Conservation (phyloP, 2,113 vertebrate genomes). For the Tringa solitaria region DNA sequence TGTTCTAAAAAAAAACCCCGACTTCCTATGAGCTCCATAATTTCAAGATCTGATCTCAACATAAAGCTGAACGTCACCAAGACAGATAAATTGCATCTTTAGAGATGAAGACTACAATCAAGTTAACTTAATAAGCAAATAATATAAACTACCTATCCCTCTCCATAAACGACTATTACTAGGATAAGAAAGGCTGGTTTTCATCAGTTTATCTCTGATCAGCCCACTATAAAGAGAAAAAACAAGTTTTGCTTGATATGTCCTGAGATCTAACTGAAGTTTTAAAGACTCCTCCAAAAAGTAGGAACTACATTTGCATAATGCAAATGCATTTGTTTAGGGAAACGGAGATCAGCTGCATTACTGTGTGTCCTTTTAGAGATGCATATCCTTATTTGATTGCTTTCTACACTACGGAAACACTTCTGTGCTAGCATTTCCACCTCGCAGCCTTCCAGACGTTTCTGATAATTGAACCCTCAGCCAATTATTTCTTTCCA, state of each 20-base stretch:
- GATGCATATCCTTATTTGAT: background rate
- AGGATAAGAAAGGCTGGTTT: background rate
- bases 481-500: background rate
- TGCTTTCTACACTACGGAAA: background rate
- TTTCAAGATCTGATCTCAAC: background rate
- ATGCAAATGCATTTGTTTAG: background rate
- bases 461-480: background rate
- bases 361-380: background rate
- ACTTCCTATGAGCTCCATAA: background rate
- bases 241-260: background rate
- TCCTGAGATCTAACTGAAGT: background rate
- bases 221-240: background rate
- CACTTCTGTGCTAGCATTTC: background rate
- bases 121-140: background rate
- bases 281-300: background rate
- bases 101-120: background rate
- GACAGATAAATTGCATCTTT: background rate
- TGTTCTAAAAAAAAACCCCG: background rate
- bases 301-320: background rate
- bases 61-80: background rate
- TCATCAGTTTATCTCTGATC: background rate
- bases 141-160: background rate
- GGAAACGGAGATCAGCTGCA: background rate
- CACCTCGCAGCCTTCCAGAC: background rate
- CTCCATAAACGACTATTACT: background rate